phyloP scores from a whole-genome alignment of 2,888 invertebrate species.

The Asteroscopus sphinx region DNA sequence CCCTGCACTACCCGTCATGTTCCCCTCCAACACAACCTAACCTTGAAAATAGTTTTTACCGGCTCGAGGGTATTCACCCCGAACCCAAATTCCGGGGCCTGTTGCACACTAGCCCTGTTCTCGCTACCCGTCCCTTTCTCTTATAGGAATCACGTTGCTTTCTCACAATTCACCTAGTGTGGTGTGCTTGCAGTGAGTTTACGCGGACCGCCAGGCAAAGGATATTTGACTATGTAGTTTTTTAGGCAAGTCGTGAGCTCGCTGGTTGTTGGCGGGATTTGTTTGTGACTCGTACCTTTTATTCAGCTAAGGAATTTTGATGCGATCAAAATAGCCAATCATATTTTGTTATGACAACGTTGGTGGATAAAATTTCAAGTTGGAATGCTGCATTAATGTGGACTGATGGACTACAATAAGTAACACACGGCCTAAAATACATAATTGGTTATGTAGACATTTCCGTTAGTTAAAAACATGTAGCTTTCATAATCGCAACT shows the following conservation, averaged over 20 bases:
- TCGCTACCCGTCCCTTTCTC: conserved; percentile 67
- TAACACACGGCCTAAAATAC: too few relatives aligned
- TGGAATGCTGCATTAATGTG: conserved; percentile 9
- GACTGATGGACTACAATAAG: too few relatives aligned
- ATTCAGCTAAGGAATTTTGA: conserved; percentile 74
- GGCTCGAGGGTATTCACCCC: conserved; percentile 89
- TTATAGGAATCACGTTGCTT: conserved; percentile 70
- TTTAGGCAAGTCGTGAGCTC: conserved; percentile 82
- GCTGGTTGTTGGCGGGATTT: conserved; percentile 76
- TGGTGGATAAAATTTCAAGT: conserved; percentile 13
- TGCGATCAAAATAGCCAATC: conserved; percentile 72
- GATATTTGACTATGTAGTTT: conserved; percentile 87
- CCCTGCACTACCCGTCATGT: conserved; percentile 84
- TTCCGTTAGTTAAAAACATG: too few relatives aligned
- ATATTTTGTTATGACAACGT: conserved; percentile 57
- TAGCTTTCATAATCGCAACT: too few relatives aligned
- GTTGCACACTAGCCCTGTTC: conserved; percentile 80
- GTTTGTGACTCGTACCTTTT: conserved; percentile 77
- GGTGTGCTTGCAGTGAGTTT: conserved; percentile 72
- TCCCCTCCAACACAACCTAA: conserved; percentile 86
- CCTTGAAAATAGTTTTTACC: conserved; percentile 90
- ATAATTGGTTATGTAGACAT: too few relatives aligned
- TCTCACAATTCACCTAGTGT: conserved; percentile 69
- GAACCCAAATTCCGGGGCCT: conserved; percentile 86
- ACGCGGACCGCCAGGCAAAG: conserved; percentile 81